Evolutionary conservation across 2,797 vertebrate species (phyloP).

Genomic region (Brotogeris chrysoptera): DNA sequence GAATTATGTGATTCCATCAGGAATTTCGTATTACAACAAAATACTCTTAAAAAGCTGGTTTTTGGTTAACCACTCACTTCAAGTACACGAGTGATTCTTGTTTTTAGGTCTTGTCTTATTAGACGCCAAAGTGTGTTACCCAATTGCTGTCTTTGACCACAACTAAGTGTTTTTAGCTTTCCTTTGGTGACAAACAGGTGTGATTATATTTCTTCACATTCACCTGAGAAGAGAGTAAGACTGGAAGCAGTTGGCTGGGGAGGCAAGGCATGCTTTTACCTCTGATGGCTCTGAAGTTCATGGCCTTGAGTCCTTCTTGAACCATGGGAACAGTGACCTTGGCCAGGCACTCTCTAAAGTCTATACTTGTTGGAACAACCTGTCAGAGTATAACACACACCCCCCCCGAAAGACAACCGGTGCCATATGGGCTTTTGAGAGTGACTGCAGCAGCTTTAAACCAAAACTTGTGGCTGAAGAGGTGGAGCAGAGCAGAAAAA

Average conservation of each 20-base stretch:
- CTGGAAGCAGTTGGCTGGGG: not conserved
- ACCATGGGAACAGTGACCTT: not conserved
- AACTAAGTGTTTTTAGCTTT: not conserved
- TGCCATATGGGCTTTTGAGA: not conserved
- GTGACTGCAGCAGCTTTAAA: not conserved
- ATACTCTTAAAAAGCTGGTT: not conserved
- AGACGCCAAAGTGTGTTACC: not conserved
- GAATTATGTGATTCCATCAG: not conserved
- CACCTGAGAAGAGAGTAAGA: not conserved
- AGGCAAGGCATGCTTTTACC: not conserved
- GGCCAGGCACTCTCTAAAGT: not conserved
- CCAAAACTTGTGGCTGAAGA: not conserved
- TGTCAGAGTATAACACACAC: not conserved
- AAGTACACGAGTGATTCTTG: not conserved
- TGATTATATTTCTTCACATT: not conserved
- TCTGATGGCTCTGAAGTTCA: rapidly evolving
- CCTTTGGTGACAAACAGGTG: not conserved
- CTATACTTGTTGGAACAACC: not conserved
- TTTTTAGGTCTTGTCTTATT: not conserved
- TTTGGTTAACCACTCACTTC: not conserved
- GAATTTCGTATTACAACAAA: not conserved
- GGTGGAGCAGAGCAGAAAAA: not conserved
- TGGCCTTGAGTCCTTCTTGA: rapidly evolving
- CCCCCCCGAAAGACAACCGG: not conserved
- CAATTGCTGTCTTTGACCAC: not conserved